Percentiles rank a stretch among this genome's conserved stretches.
These are phyloP conservation scores for Ramphastos sulfuratus DNA, from an alignment of 2,113 vertebrate species.

Conservation along the genomic window DNA sequence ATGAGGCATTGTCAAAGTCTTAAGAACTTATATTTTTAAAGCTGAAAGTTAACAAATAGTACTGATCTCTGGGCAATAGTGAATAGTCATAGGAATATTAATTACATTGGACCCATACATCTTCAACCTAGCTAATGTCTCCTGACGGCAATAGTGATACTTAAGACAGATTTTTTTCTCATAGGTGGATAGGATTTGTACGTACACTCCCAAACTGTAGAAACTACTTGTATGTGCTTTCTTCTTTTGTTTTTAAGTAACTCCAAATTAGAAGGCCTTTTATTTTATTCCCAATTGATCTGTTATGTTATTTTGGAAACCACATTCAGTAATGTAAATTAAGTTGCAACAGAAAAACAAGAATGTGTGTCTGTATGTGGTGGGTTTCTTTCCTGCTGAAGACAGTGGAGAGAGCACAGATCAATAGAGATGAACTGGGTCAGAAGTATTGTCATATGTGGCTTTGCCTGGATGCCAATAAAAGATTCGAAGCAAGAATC, in stretches of 20 bases:
- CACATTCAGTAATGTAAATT: neutral
- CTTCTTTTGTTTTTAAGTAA: neutral
- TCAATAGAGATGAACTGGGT: neutral
- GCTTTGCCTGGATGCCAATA: neutral
- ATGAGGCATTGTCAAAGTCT: neutral
- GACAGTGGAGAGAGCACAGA: neutral
- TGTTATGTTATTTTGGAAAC: neutral
- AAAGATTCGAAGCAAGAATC: neutral
- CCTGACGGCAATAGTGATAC: neutral
- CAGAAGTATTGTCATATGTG: neutral
- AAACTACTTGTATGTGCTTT: neutral
- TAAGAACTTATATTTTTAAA: conserved; percentile 1
- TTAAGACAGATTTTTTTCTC: neutral
- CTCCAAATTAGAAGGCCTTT: neutral
- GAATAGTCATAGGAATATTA: neutral
- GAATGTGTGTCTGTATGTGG: neutral
- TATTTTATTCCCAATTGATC: neutral
- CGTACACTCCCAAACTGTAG: neutral
- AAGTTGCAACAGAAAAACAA: neutral
- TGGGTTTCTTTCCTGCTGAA: neutral
- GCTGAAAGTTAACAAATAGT: neutral
- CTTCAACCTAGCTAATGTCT: neutral
- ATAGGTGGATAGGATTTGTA: neutral
- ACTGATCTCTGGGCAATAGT: neutral
- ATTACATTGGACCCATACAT: neutral